Conservation (phyloP, 2,888 invertebrate species). For the Celastrina argiolus region DNA sequence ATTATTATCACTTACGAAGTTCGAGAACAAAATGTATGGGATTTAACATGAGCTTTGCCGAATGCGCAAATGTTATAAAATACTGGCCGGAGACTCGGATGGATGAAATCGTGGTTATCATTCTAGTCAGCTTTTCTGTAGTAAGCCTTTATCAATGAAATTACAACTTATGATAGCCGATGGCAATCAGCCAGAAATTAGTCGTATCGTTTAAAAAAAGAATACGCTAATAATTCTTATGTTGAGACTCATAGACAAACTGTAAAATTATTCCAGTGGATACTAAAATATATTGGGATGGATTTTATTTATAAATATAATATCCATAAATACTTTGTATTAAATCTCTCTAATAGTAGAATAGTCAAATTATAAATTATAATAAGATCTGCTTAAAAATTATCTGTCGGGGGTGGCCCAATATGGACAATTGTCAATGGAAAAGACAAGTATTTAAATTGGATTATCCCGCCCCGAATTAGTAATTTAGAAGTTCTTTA, state of each 20-base stretch:
- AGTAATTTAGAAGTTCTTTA: background rate
- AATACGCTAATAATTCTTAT: background rate
- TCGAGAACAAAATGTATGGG: too few species aligned
- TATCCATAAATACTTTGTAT: background rate
- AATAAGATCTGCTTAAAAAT: too few species aligned
- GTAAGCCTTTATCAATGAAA: constrained; percentile 4
- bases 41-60: too few species aligned
- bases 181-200: background rate
- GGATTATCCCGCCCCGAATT: background rate
- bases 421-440: too few species aligned
- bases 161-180: background rate
- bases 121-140: background rate
- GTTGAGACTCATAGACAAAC: background rate
- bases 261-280: background rate
- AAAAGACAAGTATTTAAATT: too few species aligned
- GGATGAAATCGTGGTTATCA: background rate
- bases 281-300: background rate
- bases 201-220: background rate
- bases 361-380: too few species aligned
- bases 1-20: too few species aligned
- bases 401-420: too few species aligned
- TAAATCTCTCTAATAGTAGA: too few species aligned
- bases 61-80: too few species aligned
- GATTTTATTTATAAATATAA: background rate
- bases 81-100: too few species aligned